Percentiles rank a stretch among this genome's conserved stretches.
Evolutionary conservation across 2,888 invertebrate genomes (phyloP).

Genomic region (Iselma pallidipennis): DNA sequence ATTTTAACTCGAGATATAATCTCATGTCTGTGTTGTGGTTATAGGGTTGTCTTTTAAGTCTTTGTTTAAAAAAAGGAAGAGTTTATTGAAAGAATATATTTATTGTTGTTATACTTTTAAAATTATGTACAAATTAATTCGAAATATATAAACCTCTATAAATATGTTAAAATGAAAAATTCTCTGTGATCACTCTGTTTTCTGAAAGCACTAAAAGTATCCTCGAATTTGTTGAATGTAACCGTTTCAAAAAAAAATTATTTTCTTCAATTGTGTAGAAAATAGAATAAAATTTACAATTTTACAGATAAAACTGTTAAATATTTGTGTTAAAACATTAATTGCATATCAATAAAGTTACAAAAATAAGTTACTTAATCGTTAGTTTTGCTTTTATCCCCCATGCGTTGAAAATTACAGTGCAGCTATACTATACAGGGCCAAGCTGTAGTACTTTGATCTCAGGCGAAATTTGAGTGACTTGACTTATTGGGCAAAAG

Average conservation of each 20-base stretch:
- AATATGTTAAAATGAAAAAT: slow-evolving; percentile 23
- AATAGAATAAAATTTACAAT: not conserved
- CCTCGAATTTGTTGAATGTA: not conserved
- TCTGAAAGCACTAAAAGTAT: not conserved
- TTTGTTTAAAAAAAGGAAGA: slow-evolving; percentile 18
- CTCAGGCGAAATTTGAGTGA: no score
- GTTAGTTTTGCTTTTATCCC: no score
- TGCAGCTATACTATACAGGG: no score
- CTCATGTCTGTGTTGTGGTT: slow-evolving; percentile 38
- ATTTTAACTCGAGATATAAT: slow-evolving; percentile 19
- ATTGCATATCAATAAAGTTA: not conserved
- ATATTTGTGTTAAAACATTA: not conserved
- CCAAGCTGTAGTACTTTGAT: no score
- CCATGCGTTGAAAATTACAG: no score
- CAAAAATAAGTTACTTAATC: no score
- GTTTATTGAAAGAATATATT: slow-evolving; percentile 19
- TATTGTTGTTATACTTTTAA: slow-evolving; percentile 37
- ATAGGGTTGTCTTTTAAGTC: slow-evolving; percentile 34
- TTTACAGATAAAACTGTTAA: not conserved
- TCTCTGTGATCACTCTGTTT: slow-evolving; percentile 3
- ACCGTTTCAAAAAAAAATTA: not conserved
- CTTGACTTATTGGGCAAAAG: no score
- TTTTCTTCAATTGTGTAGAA: not conserved
- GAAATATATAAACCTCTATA: slow-evolving; percentile 36
- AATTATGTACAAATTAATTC: slow-evolving; percentile 38